These are phyloP conservation scores for Caenorhabditis afra DNA, from an alignment of 2,888 invertebrate species.

Conservation along the genomic window DNA sequence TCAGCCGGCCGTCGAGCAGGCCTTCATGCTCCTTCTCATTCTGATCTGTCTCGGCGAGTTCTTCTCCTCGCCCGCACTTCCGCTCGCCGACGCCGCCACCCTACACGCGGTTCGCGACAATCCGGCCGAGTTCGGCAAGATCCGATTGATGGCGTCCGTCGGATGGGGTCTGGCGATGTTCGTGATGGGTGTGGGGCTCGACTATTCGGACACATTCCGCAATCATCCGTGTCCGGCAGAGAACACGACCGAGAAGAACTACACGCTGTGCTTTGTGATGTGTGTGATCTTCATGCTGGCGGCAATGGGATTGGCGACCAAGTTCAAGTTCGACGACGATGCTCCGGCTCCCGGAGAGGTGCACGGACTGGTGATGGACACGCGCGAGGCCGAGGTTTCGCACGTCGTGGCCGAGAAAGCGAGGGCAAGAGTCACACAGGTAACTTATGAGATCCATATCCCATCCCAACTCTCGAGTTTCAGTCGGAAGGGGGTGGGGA, in stretches of 20 bases:
- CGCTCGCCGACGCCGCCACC: conserved; percentile 79
- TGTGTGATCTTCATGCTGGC: conserved; percentile 97
- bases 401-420: conserved; percentile 80
- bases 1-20: conserved; percentile 88
- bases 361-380: conserved; percentile 78
- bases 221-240: conserved; percentile 80
- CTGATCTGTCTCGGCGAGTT: conserved; percentile 97
- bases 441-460: neutral
- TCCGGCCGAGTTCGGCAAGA: conserved; percentile 87
- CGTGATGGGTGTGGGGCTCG: conserved; percentile 94
- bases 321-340: conserved; percentile 76
- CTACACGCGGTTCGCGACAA: conserved; percentile 75
- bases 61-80: conserved; percentile 84
- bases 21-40: conserved; percentile 93
- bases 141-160: conserved; percentile 96
- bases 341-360: conserved; percentile 70
- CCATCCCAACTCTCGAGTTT: conserved; percentile 9
- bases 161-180: conserved; percentile 99
- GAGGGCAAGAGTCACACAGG: conserved; percentile 74
- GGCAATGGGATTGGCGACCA: conserved; percentile 85
- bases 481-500: conserved; percentile 56
- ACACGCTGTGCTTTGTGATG: conserved; percentile 97
- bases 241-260: conserved; percentile 90
- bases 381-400: conserved; percentile 76
- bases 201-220: conserved; percentile 96